Percentiles rank a stretch among this genome's conserved stretches.
Evolutionary conservation across 2,113 vertebrate species (phyloP).

Genomic region (Carassius gibelio): DNA sequence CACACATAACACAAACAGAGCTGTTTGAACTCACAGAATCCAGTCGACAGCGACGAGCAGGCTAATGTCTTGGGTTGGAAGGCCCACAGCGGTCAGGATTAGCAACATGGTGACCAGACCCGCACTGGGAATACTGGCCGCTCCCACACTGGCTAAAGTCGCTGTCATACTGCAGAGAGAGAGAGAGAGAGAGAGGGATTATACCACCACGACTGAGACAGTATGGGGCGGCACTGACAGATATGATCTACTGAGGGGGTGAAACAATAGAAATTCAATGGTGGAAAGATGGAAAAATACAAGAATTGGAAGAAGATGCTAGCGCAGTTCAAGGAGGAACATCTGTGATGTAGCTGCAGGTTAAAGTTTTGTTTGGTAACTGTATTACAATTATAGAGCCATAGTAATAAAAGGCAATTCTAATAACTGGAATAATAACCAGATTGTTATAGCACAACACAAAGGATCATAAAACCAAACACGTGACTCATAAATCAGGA

Average conservation of each 20-base stretch:
- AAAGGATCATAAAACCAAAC: not conserved
- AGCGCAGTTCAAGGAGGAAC: not conserved
- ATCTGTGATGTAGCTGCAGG: not conserved
- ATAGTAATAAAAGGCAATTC: slow-evolving; percentile 8
- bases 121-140: slow-evolving; percentile 84
- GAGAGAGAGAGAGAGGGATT: not conserved
- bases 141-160: slow-evolving; percentile 84
- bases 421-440: slow-evolving; percentile 1
- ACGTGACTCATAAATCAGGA: not conserved
- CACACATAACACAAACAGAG: not conserved
- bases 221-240: not conserved
- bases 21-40: slow-evolving; percentile 79
- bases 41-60: slow-evolving; percentile 86
- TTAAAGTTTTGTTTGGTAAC: not conserved
- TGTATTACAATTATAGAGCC: not conserved
- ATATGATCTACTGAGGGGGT: not conserved
- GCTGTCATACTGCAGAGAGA: slow-evolving; percentile 76
- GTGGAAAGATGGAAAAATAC: not conserved
- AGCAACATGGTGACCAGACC: slow-evolving; percentile 86
- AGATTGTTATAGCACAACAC: not conserved
- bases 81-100: slow-evolving; percentile 82
- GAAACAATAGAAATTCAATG: not conserved
- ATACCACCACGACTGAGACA: not conserved
- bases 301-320: not conserved
- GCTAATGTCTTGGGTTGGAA: slow-evolving; percentile 85